Evolutionary conservation across 2,797 vertebrate species (phyloP), one percentile per base, ranked within the genome.

Genomic region (Parauchenoglanis punctatus): DNA sequence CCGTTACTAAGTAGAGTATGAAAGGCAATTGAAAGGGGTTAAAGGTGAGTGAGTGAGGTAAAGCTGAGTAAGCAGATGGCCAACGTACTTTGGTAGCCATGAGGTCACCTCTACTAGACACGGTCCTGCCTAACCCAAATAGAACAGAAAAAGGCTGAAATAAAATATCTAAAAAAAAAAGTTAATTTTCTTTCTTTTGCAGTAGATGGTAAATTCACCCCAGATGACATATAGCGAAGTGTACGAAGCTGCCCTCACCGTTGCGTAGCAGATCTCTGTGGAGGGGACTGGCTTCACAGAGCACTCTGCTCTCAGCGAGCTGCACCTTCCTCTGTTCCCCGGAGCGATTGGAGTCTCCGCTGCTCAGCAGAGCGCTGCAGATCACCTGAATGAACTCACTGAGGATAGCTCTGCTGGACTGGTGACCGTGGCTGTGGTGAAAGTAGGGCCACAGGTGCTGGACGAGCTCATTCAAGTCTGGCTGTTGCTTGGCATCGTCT

Each of bases 361-460:
- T 94, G 59, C 96, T 97, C 65, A 99, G 94, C 89, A 99, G 94
- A 0, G 96, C 95, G 77, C 95, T 95, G 2, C 96, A 96, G 89
- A 99, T 96, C 52, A 99, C 96, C 0, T 97, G 98, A 86, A 99
- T 97, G 70, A 99, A 96, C 90, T 99, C 98, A 11, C 96, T 96
- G 31, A 99, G 93, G 86, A 98, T 90, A 0, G 95, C 94, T 92
- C 96, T 96, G 85, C 94, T 95, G 89, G 96, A 96, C 89, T 96
- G 94, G 70, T 97, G 96, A 15, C 96, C 93, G 2, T 97, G 97
- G 88, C 95, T 94, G 0, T 96, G 96, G 76, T 96, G 96, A 91
- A 99, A 99, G 94, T 99, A 99, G 1, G 97, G 97, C 92, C 97
- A 96, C 88, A 99, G 95, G 77, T 98, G 97, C 90, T 95, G 94